Percentiles rank a stretch among this genome's conserved stretches.
These are phyloP conservation scores for Coleophora deauratella DNA, from an alignment of 2,888 invertebrate genomes.

Conservation along the genomic window DNA sequence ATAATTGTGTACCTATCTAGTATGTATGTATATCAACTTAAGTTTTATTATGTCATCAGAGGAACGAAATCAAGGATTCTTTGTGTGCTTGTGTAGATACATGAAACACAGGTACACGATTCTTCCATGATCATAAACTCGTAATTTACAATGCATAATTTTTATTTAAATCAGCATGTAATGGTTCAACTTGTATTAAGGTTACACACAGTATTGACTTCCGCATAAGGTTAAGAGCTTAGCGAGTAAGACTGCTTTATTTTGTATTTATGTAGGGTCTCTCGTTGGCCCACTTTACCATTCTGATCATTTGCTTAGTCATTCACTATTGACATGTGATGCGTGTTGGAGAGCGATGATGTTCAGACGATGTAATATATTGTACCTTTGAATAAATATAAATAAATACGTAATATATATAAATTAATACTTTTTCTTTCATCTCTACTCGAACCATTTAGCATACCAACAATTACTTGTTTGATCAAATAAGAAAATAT, in stretches of 20 bases:
- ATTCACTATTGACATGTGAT: constrained; percentile 56
- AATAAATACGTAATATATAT: constrained; percentile 74
- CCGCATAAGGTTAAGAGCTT: constrained; percentile 55
- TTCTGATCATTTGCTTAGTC: constrained; percentile 64
- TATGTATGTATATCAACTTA: background rate
- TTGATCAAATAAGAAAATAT: no score
- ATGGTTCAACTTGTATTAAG: constrained; percentile 57
- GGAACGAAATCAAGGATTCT: background rate
- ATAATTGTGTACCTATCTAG: constrained; percentile 13
- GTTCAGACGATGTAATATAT: constrained; percentile 71
- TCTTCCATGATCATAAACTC: no score
- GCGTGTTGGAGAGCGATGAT: constrained; percentile 53
- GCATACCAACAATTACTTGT: no score
- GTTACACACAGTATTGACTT: constrained; percentile 68
- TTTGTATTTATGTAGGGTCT: constrained; percentile 63
- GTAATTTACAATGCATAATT: constrained; percentile 47
- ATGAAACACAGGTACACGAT: no score
- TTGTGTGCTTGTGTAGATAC: no score
- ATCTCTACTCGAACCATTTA: no score
- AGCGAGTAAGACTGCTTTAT: constrained; percentile 62
- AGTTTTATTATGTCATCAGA: background rate
- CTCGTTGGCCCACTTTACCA: constrained; percentile 49
- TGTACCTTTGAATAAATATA: constrained; percentile 72
- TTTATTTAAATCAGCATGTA: constrained; percentile 53
- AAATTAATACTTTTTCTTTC: constrained; percentile 30